Evolutionary conservation across 2,113 vertebrate species (phyloP), one percentile per base, ranked within the genome.

Genomic region (Micronycteris hirsuta): DNA sequence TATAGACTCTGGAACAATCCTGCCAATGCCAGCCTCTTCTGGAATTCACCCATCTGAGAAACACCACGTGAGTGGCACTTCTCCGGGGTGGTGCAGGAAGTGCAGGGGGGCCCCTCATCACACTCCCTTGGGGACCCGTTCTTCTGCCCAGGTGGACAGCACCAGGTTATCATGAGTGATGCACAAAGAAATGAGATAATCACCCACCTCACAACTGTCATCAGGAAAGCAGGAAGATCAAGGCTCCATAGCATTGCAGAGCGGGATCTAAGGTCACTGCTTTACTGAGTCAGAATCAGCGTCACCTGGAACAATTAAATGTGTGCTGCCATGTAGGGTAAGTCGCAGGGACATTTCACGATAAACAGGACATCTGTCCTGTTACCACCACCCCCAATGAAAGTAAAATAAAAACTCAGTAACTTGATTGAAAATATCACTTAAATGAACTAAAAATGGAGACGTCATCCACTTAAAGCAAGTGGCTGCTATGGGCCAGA

Each of bases 291-390:
- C 86, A 97, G 96, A 96, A 97, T 98, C 95, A 84, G 86, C 97
- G 96, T 97, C 98, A 96, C 97, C 97, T 96, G 90, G 92, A 93
- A 92, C 97, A 97, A 97, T 97, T 95, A 97, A 97, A 98, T 98
- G 98, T 97, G 71, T 91, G 41, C 96, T 95, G 73, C 82, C 91
- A 97, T 96, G 96, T 96, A 97, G 97, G 92, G 86, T 97, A 97
- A 98, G 95, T 98, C 97, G 97, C 96, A 73, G 95, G 70, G 96
- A 96, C 96, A 89, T 97, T 97, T 98, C 45, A 92, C 92, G 93
- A 98, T 97, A 98, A 98, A 97, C 94, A 97, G 96, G 92, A 96
- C 94, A 93, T 70, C 54, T 87, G 33, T 4, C 22, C 58, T 76
- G 38, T 28, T 43, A n/a, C 17, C n/a, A n/a, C 15, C n/a, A 14